Conservation (phyloP, 2,113 vertebrate species). For the Lethenteron reissneri region DNA sequence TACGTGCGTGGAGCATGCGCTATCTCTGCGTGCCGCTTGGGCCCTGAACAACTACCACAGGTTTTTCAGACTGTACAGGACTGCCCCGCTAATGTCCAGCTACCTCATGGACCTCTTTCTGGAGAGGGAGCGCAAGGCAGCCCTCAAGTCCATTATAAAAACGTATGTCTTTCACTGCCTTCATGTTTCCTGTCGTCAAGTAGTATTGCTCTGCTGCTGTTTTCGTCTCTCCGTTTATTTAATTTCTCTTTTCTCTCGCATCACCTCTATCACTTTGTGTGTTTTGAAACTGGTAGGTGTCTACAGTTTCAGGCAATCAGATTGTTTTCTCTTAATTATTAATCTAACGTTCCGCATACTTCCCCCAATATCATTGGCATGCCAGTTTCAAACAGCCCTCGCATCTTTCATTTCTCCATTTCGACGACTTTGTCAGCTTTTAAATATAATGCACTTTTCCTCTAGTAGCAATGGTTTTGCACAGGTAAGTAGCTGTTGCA, state of each 20-base stretch:
- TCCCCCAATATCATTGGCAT: too few species aligned
- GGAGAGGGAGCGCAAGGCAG: slow-evolving; percentile 51
- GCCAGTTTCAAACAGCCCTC: too few species aligned
- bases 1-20: slow-evolving; percentile 43
- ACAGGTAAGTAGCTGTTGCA: too few species aligned
- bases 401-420: too few species aligned
- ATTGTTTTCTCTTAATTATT: too few species aligned
- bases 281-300: too few species aligned
- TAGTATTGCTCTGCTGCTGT: background rate
- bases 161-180: slow-evolving; percentile 32
- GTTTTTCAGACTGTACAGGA: slow-evolving; percentile 51
- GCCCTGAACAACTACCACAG: slow-evolving; percentile 56
- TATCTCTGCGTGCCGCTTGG: slow-evolving; percentile 52
- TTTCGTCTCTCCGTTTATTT: slow-evolving; percentile 6
- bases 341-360: too few species aligned
- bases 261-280: background rate
- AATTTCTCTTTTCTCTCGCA: slow-evolving; percentile 8
- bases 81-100: slow-evolving; percentile 56
- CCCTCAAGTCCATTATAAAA: slow-evolving; percentile 66
- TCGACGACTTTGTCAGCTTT: too few species aligned
- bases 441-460: too few species aligned
- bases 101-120: slow-evolving; percentile 79
- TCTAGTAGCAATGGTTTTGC: too few species aligned
- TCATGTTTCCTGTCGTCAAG: background rate
- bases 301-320: too few species aligned